Evolutionary conservation across 2,113 vertebrate species (phyloP), one percentile per base, ranked within the genome.

Genomic region (Regulus satrapa): DNA sequence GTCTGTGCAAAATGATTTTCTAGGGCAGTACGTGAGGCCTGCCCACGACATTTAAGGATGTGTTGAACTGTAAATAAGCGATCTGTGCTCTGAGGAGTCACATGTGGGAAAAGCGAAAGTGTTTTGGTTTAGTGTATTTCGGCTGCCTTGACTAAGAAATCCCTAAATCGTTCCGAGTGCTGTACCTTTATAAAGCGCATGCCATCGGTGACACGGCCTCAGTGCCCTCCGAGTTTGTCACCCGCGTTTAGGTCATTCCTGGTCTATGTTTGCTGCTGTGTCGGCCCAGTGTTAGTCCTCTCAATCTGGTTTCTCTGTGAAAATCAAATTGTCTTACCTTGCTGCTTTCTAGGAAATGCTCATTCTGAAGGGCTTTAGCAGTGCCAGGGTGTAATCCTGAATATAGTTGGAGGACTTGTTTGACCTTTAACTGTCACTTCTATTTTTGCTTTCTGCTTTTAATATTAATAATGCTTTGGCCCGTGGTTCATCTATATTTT

Each of bases 331-430:
- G 58, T 79, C 43, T 92, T 94, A 96, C 96, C 94, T 89, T 83
- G 55, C 59, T 96, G 92, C 95, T 97, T 76, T 97, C 96, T 94
- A 97, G 97, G 97, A 96, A 97, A 92, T 88, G 91, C 80, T 95
- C 16, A 4, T 96, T 95, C 63, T 85, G 79, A 68, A 71, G 72
- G 61, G 26, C 51, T 77, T 87, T 63, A 28, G 25, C 74, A 74
- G 36, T 72, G 80, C 85, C 63, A 28, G 38, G 73, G 20, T 72
- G 31, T 51, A 94, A 75, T 80, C 51, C 21, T 34, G 56, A 77
- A 31, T 88, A 26, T 73, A 62, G 55, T 88, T 87, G 66, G 58
- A 87, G 94, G 84, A 90, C 90, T 95, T 93, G 75, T 94, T 96
- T 93, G 96, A 95, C 89, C 92, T 95, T 94, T 96, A 97, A 85